These are phyloP conservation scores for Cheilosia soror DNA, from an alignment of 2,888 invertebrate genomes.

Conservation along the genomic window DNA sequence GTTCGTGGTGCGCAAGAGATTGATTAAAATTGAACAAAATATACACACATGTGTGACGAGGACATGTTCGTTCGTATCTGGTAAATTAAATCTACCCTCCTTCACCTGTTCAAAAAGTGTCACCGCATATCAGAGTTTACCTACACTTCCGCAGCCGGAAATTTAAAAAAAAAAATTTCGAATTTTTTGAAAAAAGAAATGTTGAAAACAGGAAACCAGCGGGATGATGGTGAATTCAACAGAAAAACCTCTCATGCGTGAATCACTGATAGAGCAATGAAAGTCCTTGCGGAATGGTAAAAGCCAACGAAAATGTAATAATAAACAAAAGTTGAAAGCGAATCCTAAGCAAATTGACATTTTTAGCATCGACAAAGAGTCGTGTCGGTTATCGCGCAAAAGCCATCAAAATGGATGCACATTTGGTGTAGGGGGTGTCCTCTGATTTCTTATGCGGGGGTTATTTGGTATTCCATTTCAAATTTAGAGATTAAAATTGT, in stretches of 20 bases:
- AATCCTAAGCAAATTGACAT: constrained; percentile 73
- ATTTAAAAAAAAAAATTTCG: constrained; percentile 52
- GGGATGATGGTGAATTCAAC: constrained; percentile 60
- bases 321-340: constrained; percentile 57
- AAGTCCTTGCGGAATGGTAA: constrained; percentile 58
- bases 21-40: constrained; percentile 68
- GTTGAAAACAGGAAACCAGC: constrained; percentile 37
- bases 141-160: constrained; percentile 72
- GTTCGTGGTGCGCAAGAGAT: constrained; percentile 34
- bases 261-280: constrained; percentile 67
- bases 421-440: neutral
- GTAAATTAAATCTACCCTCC: constrained; percentile 64
- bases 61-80: constrained; percentile 55
- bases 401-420: constrained; percentile 34
- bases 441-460: neutral
- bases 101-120: constrained; percentile 72
- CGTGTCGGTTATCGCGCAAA: constrained; percentile 42
- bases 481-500: neutral
- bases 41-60: constrained; percentile 43
- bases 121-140: constrained; percentile 72
- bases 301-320: constrained; percentile 59
- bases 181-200: neutral
- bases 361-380: constrained; percentile 40
- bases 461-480: neutral
- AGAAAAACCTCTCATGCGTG: constrained; percentile 67